Conservation (phyloP, 1,140 invertebrate species). For the Trinorchestia longiramus region DNA sequence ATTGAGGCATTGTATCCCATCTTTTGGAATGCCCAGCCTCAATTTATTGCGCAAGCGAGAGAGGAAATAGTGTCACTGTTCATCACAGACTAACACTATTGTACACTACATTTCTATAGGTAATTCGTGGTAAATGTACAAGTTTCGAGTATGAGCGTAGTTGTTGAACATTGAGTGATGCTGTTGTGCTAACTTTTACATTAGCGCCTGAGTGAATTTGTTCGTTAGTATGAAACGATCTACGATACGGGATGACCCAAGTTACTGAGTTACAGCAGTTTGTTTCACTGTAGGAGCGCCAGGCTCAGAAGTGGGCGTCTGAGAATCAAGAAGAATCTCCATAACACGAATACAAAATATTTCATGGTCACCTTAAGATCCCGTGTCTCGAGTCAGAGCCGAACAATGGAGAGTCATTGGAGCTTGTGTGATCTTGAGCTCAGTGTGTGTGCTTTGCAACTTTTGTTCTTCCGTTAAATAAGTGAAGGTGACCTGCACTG, state of each 20-base stretch:
- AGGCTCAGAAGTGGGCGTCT: not conserved
- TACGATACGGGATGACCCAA: not conserved
- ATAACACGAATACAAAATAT: not conserved
- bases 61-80: not conserved
- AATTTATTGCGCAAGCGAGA: not conserved
- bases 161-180: not conserved
- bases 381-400: not conserved
- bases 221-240: not conserved
- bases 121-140: not conserved
- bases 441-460: not conserved
- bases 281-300: not conserved
- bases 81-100: no score
- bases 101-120: not conserved
- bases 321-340: not conserved
- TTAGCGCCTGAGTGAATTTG: not conserved
- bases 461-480: no score
- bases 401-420: not conserved
- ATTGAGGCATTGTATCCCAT: not conserved
- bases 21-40: not conserved
- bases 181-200: not conserved
- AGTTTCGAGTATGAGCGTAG: not conserved
- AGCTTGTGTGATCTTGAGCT: not conserved
- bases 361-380: not conserved
- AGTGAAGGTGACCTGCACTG: no score
- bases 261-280: not conserved